These are phyloP conservation scores for Drosophila dives DNA, from an alignment of 2,888 invertebrate genomes.

Conservation along the genomic window DNA sequence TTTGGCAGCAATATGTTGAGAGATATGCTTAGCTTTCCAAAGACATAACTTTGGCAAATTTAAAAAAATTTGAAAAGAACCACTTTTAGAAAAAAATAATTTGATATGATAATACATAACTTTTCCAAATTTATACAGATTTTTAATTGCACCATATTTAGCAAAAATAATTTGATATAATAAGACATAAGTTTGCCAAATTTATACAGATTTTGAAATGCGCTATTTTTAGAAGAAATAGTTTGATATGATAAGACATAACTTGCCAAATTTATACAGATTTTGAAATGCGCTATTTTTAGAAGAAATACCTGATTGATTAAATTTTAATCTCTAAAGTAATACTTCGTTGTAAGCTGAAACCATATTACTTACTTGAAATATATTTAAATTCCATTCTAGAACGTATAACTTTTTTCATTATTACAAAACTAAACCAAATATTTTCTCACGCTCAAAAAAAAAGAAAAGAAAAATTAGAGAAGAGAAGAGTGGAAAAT, in stretches of 20 bases:
- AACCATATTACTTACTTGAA: accelerated
- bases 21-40: neutral
- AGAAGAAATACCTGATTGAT: neutral
- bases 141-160: too few species aligned
- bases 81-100: too few species aligned
- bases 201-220: neutral
- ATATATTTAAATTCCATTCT: too few species aligned
- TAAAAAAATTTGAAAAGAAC: too few species aligned
- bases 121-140: too few species aligned
- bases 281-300: neutral
- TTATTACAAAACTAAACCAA: neutral
- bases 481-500: conserved; percentile 20
- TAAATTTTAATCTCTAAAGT: too few species aligned
- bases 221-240: too few species aligned
- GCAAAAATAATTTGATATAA: too few species aligned
- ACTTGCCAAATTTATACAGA: neutral
- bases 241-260: neutral
- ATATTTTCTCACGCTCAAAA: conserved; percentile 61
- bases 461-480: neutral
- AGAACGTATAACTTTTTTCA: neutral
- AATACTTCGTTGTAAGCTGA: neutral
- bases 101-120: too few species aligned
- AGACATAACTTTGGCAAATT: neutral
- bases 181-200: too few species aligned
- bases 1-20: neutral